phyloP scores from a whole-genome alignment of 2,113 vertebrate species.

The Anhinga rufa region DNA sequence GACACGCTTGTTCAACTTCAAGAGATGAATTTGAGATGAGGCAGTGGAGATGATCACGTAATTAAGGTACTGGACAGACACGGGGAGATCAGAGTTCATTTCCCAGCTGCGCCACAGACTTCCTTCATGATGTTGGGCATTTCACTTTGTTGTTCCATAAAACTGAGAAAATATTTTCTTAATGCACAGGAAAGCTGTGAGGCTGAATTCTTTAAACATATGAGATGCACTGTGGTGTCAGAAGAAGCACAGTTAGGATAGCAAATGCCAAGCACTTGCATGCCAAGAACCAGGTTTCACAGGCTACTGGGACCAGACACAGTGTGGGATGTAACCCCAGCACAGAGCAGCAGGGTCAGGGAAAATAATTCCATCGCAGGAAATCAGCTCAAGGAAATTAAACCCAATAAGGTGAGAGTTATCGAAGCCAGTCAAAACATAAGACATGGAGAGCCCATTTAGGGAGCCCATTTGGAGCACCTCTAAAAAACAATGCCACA shows the following conservation, averaged over 20 bases:
- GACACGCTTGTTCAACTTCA: not conserved
- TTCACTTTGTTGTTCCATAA: not conserved
- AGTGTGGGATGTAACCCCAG: not conserved
- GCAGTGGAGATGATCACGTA: not conserved
- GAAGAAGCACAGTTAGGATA: not conserved
- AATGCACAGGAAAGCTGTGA: not conserved
- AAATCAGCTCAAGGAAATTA: not conserved
- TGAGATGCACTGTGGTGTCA: not conserved
- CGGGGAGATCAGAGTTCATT: not conserved
- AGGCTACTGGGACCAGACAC: not conserved
- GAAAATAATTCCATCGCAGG: not conserved
- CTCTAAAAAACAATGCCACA: not conserved
- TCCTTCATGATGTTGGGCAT: not conserved
- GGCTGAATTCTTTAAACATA: not conserved
- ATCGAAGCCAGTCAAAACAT: not conserved
- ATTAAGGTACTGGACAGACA: slow-evolving; percentile 4
- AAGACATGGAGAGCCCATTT: not conserved
- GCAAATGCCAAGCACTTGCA: not conserved
- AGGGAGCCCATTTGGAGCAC: not conserved
- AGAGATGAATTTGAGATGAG: not conserved
- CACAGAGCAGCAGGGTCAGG: not conserved
- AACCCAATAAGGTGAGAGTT: not conserved
- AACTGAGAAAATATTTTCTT: not conserved
- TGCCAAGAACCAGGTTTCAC: not conserved
- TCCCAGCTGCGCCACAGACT: not conserved